Base-by-base conservation (phyloP, 1,140 invertebrate genomes). In the Ericerus pela region DNA sequence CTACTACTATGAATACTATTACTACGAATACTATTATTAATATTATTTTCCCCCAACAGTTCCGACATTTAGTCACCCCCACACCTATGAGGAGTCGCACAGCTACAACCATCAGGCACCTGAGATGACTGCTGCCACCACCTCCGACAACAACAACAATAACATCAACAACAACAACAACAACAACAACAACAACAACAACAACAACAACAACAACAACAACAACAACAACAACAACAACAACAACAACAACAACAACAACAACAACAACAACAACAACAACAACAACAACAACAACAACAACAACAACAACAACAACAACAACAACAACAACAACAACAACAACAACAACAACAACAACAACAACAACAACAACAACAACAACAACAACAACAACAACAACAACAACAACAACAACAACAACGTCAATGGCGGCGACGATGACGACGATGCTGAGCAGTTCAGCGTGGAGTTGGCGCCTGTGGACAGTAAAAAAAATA, bases 211-310 rank as follows among this genome's bases (percentile, higher is more conserved):
- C 33, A n/a, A 36, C 33, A 36, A 36, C 33, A 36, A 36, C 33
- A n/a, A 36, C 33, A n/a, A 36, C 33, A n/a, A 36, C 33, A n/a
- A 36, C 33, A 36, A 36, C 33, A 36, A 36, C 33, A 36, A 36
- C 33, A 36, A 36, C 33, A 36, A 36, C 33, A 36, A 36, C 33
- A 36, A 36, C 33, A 36, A 36, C 33, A 36, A 36, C 33, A 36
- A 36, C 33, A 36, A 36, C 33, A 36, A 36, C 33, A 36, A 36
- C 33, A 36, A 36, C 33, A 36, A 36, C 33, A 36, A 36, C 33
- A 36, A 36, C 33, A 36, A 36, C 33, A 36, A 36, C 33, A 36
- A 36, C 33, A 36, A 36, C 33, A 36, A 36, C 33, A 36, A 36
- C 33, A 36, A 36, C 33, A 36, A 36, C 33, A 36, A 36, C 33